Evolutionary conservation across 2,797 vertebrate genomes (phyloP), one percentile per base, ranked within the genome.

Genomic region (Bufotes viridis): DNA sequence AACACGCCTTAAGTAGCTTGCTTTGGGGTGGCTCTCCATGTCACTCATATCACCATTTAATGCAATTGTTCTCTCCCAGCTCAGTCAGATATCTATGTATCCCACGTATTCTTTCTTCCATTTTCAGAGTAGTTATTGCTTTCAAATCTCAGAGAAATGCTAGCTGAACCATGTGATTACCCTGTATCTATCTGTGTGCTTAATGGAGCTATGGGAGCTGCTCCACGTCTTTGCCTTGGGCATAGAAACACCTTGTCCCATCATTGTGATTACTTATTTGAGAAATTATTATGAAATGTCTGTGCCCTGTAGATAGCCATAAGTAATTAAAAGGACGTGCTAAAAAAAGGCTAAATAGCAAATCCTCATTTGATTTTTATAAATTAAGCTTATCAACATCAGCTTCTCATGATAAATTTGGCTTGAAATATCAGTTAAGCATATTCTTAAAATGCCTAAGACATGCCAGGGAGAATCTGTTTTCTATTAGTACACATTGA

Each of bases 401-500:
- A 90, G 91, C 91, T 93, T 93, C 87, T 92, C 93, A 93, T 93
- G 92, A 93, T 93, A 92, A 94, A 91, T 93, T 90, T 91, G 91
- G 91, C 91, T 93, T 92, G 92, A 93, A 95, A 94, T 94, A 93
- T 91, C 91, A 94, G 92, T 93, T 92, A 93, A 94, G 93, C 93
- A 92, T 94, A 93, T 94, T 93, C 93, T 94, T 93, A 94, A 94
- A 94, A 94, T 94, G 93, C 93, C 93, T 94, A 91, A 94, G 92
- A 94, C 93, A 93, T 95, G 95, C 94, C 94, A 95, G 93, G 95
- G 91, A 93, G 95, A 95, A 95, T 96, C 96, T 95, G 96, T 94
- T 95, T 96, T 94, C 95, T 92, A 95, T 93, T 92, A 92, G 93
- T 93, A 93, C 95, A 95, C 95, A 94, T 95, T 92, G 94, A 95